phyloP scores from a whole-genome alignment of 2,113 vertebrate species.

The Riparia riparia region DNA sequence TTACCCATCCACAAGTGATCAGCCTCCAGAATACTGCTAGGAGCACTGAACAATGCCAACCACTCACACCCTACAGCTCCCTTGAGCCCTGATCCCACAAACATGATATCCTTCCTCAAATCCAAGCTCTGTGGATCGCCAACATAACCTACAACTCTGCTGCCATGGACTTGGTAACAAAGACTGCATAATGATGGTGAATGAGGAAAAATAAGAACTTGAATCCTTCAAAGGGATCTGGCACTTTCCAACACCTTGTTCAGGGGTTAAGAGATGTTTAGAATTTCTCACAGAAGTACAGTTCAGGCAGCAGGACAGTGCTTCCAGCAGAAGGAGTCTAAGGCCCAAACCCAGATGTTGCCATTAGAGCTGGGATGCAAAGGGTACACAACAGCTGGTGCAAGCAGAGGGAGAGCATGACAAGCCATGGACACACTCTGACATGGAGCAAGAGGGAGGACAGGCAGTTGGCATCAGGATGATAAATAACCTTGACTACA shows the following conservation, averaged over 20 bases:
- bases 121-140: neutral
- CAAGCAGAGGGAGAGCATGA: neutral
- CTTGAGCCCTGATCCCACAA: neutral
- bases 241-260: neutral
- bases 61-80: neutral
- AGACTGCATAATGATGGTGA: neutral
- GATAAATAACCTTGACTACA: neutral
- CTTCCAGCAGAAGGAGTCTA: neutral
- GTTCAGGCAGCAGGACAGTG: neutral
- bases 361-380: neutral
- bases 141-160: neutral
- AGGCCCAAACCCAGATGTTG: neutral
- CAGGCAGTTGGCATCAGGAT: neutral
- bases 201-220: neutral
- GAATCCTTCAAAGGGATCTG: neutral
- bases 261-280: neutral
- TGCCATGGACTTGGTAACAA: neutral
- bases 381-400: neutral
- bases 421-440: neutral
- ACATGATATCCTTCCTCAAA: fast-evolving
- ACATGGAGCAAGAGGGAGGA: neutral
- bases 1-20: neutral
- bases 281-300: neutral
- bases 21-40: neutral
- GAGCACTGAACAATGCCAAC: neutral